A percentile compares a stretch with the other conserved stretches of the same genome.
Conservation (phyloP, 1,140 invertebrate genomes). For the Lethocerus indicus region DNA sequence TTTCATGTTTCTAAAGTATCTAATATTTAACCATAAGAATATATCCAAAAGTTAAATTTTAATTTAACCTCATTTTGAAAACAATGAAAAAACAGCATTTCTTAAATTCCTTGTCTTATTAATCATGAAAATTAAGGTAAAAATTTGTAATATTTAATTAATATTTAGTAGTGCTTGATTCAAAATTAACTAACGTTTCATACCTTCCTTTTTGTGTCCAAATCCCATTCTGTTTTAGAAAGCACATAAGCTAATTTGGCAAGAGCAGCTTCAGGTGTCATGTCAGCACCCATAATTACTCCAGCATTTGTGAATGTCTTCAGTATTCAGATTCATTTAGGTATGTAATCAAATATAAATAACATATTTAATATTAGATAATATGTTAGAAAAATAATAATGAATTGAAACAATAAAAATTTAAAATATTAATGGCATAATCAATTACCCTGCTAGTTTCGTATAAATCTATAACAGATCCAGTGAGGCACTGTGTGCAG, state of each 20-base stretch:
- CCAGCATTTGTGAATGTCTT: conserved; percentile 31
- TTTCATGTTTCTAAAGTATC: not conserved
- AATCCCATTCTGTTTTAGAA: conserved; percentile 59
- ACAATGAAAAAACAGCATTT: not conserved
- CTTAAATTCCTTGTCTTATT: not conserved
- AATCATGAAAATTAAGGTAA: not conserved
- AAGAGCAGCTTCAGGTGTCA: conserved; percentile 88
- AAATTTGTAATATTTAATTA: not conserved
- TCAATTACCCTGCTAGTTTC: conserved; percentile 55
- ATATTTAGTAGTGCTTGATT: not conserved
- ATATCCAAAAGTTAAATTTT: not conserved
- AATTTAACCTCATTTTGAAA: not conserved
- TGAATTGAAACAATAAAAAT: not conserved
- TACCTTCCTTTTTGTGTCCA: conserved; percentile 51
- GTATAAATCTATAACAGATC: conserved; percentile 58
- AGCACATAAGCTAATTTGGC: conserved; percentile 85
- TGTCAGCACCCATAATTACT: conserved; percentile 78
- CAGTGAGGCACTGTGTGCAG: conserved; percentile 74
- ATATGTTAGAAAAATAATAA: not conserved
- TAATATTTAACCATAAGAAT: not conserved
- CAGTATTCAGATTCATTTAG: not conserved
- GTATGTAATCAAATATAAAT: not conserved
- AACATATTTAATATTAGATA: not conserved
- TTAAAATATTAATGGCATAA: not conserved
- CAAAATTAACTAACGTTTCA: conserved; percentile 12